A percentile compares a stretch with the other conserved stretches of the same genome.
Conservation (phyloP, 2,888 invertebrate species). For the Lomographa bimaculata region DNA sequence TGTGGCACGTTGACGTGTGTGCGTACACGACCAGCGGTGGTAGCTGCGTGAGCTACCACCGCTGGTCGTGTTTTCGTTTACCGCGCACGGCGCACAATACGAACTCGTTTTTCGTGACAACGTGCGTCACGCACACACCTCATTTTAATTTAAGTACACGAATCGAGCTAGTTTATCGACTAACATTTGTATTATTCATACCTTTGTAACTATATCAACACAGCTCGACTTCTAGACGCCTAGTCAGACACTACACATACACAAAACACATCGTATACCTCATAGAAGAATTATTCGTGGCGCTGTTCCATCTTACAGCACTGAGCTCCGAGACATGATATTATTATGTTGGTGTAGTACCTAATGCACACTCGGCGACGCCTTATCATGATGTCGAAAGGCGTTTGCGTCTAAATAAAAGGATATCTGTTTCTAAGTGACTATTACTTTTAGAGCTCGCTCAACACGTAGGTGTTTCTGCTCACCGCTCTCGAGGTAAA, state of each 20-base stretch:
- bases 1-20: slow-evolving; percentile 3
- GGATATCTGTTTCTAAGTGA: slow-evolving; percentile 33
- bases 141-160: slow-evolving; percentile 54
- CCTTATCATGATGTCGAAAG: slow-evolving; percentile 44
- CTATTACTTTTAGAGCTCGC: slow-evolving; percentile 32
- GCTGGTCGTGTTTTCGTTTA: slow-evolving; percentile 47
- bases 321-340: slow-evolving; percentile 40
- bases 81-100: slow-evolving; percentile 47
- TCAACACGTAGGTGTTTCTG: slow-evolving; percentile 11
- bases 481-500: neutral
- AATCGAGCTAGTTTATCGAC: slow-evolving; percentile 46
- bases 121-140: slow-evolving; percentile 58
- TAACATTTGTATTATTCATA: too few species aligned
- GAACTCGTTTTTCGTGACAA: slow-evolving; percentile 56
- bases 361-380: slow-evolving; percentile 48
- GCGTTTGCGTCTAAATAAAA: slow-evolving; percentile 41
- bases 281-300: slow-evolving; percentile 42
- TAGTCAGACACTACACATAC: slow-evolving; percentile 44
- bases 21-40: slow-evolving; percentile 29
- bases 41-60: too few species aligned
- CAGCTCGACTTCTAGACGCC: slow-evolving; percentile 41
- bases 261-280: slow-evolving; percentile 44
- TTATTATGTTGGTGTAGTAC: slow-evolving; percentile 46
- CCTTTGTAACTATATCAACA: slow-evolving; percentile 35
- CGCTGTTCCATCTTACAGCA: slow-evolving; percentile 32